Base-by-base conservation (phyloP, 2,113 vertebrate genomes). In the Alligator sinensis region DNA sequence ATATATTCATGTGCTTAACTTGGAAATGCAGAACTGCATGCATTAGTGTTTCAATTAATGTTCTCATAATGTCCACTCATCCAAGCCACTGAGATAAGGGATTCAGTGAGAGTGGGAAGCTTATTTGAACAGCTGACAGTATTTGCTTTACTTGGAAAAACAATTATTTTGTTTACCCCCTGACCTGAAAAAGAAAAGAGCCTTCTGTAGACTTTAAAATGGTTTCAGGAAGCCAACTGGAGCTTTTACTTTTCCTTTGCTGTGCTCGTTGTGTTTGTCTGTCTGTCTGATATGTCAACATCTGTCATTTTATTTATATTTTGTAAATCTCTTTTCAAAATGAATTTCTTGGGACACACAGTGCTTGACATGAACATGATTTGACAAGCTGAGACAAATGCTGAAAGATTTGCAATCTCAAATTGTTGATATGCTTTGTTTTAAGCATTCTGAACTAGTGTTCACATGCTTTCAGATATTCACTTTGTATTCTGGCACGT, bases 321-420 rank as follows among this genome's bases (percentile, higher is more conserved):
- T 93, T 62, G 1, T 24, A 82, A 70, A 16, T 86, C 14, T 7
- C 0, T 0, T 77, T 60, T 91, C 24, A 89, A 81, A 74, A 86
- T 70, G 24, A 17, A 87, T 79, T 94, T 87, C 80, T 3, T 82
- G 18, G 64, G 68, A 83, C 34, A 90, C 28, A 24, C 82, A 89
- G 3, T 15, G 76, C 61, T 94, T 89, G 57, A 91, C 24, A 87
- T 30, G 4, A 89, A 93, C 85, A 88, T 30, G 74, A 74, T 83
- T 82, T 90, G 58, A 84, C 24, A 82, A 47, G 22, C 91, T 92
- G 82, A 94, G 87, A 87, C 63, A 79, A 91, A 91, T 79, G 79
- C 47, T 70, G 30, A 86, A 89, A 85, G 63, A 1, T 75, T 80
- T 80, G 3, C 68, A 91, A 90, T 4, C 9, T 55, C 63, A 91